Conservation (phyloP, 2,797 vertebrate species). For the Sphaeramia orbicularis region DNA sequence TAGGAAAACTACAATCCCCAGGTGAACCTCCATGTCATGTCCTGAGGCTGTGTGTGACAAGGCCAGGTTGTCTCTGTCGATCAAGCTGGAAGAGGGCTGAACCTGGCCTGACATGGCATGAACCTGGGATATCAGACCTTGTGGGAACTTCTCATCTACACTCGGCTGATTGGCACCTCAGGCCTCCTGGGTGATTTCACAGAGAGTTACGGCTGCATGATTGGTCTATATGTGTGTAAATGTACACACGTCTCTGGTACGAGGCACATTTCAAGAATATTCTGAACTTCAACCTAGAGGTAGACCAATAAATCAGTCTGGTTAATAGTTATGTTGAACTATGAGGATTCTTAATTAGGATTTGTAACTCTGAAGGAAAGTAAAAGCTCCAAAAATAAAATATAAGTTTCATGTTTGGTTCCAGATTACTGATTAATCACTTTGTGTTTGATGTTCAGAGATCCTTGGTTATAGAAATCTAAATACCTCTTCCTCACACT, state of each 20-base stretch:
- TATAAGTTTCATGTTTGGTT: too few species aligned
- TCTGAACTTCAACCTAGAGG: slow-evolving; percentile 4
- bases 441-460: too few species aligned
- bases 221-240: slow-evolving; percentile 36
- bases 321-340: too few species aligned
- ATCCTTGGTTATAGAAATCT: too few species aligned
- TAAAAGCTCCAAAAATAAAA: too few species aligned
- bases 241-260: slow-evolving; percentile 11
- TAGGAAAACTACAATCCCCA: slow-evolving; percentile 82
- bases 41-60: slow-evolving; percentile 75
- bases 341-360: too few species aligned
- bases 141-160: slow-evolving; percentile 73
- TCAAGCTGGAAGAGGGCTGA: slow-evolving; percentile 69
- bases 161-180: slow-evolving; percentile 76
- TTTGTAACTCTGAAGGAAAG: too few species aligned
- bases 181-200: slow-evolving; percentile 73
- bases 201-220: slow-evolving; percentile 69
- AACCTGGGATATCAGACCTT: slow-evolving; percentile 70
- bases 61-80: slow-evolving; percentile 77
- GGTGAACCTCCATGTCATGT: slow-evolving; percentile 76
- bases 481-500: too few species aligned
- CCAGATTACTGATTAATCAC: too few species aligned
- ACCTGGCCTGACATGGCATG: slow-evolving; percentile 65
- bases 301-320: too few species aligned
- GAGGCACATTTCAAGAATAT: slow-evolving; percentile 29